Base-by-base conservation (phyloP, 2,113 vertebrate genomes). In the Pseudorhombus dupliciocellatus region DNA sequence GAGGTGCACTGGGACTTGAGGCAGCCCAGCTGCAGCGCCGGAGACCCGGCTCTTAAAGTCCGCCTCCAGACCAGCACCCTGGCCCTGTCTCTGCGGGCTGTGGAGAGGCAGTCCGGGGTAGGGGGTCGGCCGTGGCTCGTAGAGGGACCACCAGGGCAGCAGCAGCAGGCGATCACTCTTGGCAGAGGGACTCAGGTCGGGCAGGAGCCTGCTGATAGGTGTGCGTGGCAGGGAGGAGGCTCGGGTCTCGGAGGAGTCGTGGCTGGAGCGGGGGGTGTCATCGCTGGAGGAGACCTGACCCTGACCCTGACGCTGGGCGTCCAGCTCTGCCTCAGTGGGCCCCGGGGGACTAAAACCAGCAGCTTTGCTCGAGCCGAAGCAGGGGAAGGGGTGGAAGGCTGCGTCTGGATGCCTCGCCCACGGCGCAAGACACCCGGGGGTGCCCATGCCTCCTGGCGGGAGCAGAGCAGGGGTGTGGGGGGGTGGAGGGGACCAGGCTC, bases 71-170 rank as follows among this genome's bases (percentile, higher is more conserved):
- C 69, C 67, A 4, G 71, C 50, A 50, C 42, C 53, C n/a, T 31
- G 70, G 18, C 42, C 56, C 1, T 40, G 75, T 28, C 37, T 78
- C 11, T 81, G 65, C 14, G 73, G 73, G 21, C 86, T 30, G 42
- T 77, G 83, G 3, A 79, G 67, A n/a, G 84, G 87, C 56, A 82
- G 66, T 24, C 78, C 55, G 8, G 75, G 68, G 51, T 86, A 85
- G 31, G 86, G 28, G 5, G 70, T 52, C n/a, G 80, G 34, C 0
- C 73, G 68, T n/a, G 55, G 22, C 60, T 84, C 22, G 66, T 67
- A 77, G 0, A 79, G 34, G 7, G 85, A 75, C n/a, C 73, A 37
- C 87, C 90, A 92, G 2, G 89, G 88, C n/a, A 88, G 52, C 61
- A 88, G 66, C 85, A 65, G 34, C 34, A 37, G 34, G 26, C 66